These are phyloP conservation scores for Xanthia icteritia DNA, from an alignment of 2,888 invertebrate species.

Conservation along the genomic window DNA sequence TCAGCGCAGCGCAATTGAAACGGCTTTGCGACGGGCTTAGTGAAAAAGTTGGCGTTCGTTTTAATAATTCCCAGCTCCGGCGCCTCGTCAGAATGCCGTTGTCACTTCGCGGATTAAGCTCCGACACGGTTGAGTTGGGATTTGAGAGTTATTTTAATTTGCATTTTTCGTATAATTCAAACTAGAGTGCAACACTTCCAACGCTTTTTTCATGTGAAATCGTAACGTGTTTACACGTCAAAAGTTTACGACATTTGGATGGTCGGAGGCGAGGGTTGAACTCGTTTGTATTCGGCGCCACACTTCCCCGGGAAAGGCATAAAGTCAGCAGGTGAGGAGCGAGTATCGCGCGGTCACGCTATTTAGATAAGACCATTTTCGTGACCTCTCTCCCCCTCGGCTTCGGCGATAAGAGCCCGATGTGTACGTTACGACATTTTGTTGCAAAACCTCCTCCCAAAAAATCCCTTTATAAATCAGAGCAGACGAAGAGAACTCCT, in stretches of 20 bases:
- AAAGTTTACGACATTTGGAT: constrained; percentile 81
- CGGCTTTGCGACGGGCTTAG: constrained; percentile 91
- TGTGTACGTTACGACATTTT: constrained; percentile 75
- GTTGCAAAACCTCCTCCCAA: constrained; percentile 63
- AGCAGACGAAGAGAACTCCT: constrained; percentile 44
- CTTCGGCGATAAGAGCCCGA: constrained; percentile 78
- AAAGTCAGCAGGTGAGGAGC: constrained; percentile 87
- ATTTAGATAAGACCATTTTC: constrained; percentile 88
- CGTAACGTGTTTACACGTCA: constrained; percentile 76
- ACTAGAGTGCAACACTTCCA: constrained; percentile 77
- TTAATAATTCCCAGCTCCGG: constrained; percentile 90
- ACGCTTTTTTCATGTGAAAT: constrained; percentile 72
- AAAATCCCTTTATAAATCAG: constrained; percentile 44
- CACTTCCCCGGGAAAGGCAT: constrained; percentile 85
- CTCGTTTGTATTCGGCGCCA: constrained; percentile 86
- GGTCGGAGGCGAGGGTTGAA: constrained; percentile 77
- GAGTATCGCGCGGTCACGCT: constrained; percentile 87
- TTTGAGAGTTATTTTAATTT: constrained; percentile 90
- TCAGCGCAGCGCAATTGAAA: constrained; percentile 91
- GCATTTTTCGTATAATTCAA: constrained; percentile 85
- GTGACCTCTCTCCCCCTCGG: constrained; percentile 80
- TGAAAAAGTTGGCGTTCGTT: constrained; percentile 91
- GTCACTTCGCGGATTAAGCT: constrained; percentile 90
- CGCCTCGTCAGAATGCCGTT: constrained; percentile 91
- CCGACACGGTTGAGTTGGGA: constrained; percentile 90